Evolutionary conservation across 2,113 vertebrate genomes (phyloP).

Genomic region (Macroglossus sobrinus): DNA sequence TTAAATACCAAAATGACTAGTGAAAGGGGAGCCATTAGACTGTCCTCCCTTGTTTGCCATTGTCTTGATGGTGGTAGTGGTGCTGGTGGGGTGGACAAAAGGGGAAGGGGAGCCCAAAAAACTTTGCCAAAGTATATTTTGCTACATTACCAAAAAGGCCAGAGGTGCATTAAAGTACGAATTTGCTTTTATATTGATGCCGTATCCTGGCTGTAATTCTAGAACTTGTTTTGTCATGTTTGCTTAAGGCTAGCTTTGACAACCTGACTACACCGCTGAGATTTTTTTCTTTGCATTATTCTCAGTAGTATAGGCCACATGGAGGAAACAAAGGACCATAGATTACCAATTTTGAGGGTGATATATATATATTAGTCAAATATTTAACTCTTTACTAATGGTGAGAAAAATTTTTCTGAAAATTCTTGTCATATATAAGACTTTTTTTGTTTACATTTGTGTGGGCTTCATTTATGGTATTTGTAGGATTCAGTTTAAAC

Average conservation of each 20-base stretch:
- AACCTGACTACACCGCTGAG: neutral
- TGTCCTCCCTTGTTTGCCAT: neutral
- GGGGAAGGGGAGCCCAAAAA: slow-evolving; percentile 7
- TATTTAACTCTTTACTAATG: neutral
- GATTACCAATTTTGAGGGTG: neutral
- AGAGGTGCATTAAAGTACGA: neutral
- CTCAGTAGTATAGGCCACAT: neutral
- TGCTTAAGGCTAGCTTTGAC: neutral
- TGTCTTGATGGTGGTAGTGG: neutral
- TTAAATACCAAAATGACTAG: slow-evolving; percentile 74
- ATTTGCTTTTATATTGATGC: neutral
- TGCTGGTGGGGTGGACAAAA: neutral
- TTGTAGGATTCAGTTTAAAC: neutral
- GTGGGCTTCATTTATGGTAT: neutral
- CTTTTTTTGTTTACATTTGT: neutral
- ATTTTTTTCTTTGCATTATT: neutral
- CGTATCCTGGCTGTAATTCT: neutral
- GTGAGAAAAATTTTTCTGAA: neutral
- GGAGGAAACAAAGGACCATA: neutral
- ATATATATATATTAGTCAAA: neutral
- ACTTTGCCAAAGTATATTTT: slow-evolving; percentile 15
- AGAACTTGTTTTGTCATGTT: neutral
- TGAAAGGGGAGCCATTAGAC: slow-evolving; percentile 20
- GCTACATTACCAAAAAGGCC: neutral
- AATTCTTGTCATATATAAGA: neutral